Base-by-base conservation (phyloP, 30 jellyfish, hydroid and myxozoan species). In the Morbakka virulenta region DNA sequence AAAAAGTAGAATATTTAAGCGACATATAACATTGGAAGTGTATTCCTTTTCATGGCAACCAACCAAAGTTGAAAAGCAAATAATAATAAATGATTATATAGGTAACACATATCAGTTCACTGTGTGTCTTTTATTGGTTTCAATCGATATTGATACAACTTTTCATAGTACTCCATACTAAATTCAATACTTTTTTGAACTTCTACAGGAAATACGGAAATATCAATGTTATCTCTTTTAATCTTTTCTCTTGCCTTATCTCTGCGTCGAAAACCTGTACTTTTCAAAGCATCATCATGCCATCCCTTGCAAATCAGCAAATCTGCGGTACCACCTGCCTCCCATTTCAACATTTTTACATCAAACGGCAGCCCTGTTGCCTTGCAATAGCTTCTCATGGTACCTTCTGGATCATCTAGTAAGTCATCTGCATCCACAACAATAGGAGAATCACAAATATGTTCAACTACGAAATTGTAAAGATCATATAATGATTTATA, bases 241-340 rank as follows among this genome's bases (percentile, higher is more conserved):
- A 62, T 76, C n/a, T 67, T 52, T 25, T 83, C 67, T 30, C 77
- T 74, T 52, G 61, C 70, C 6, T 74, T 79, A 64, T 77, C 95
- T 30, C 79, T 91, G 27, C 83, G 69, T 14, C 36, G 70, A 61
- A 91, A 91, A 25, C 98, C 98, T 14, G 96, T 62, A 80, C 98
- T 91, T 41, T 91, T 91, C 29, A 91, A 70, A 2, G 92, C 98
- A 62, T 84, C 72, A 32, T 84, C 96, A 66, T 91, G 96, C 98
- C 98, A 91, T 32, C 98, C 98, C 27, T 82, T 86, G 90, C 97
- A 89, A 28, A 71, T 94, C 67, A 76, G 87, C 97, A 95, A 89
- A 63, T 84, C 97, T 4, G 94, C 90, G 4, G 79, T 84, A 32
- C 94, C 89, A 13, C 96, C 95, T 2, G 98, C 93, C 71, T 92